phyloP scores from a whole-genome alignment of 1,140 invertebrate species.

The Battus philenor region DNA sequence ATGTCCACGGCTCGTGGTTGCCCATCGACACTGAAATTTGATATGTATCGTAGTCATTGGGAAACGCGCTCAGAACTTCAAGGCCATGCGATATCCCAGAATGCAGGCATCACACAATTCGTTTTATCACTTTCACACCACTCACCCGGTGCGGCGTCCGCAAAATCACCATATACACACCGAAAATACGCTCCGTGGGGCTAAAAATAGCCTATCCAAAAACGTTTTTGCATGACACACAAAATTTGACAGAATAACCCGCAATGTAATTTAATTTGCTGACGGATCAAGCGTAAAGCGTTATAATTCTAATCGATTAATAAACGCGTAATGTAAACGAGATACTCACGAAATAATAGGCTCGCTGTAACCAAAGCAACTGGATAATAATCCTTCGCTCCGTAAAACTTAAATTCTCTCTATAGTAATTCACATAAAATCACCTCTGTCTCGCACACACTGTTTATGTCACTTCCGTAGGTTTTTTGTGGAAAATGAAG shows the following conservation, averaged over 20 bases:
- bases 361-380: constrained; percentile 48
- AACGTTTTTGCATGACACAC: constrained; percentile 53
- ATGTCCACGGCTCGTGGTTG: not conserved
- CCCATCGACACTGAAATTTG: constrained; percentile 31
- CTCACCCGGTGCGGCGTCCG: constrained; percentile 46
- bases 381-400: constrained; percentile 35
- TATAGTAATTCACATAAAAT: constrained; percentile 32
- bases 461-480: constrained; percentile 42
- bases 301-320: constrained; percentile 43
- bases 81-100: constrained; percentile 35
- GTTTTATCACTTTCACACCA: constrained; percentile 56
- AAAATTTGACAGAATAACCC: constrained; percentile 30
- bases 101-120: constrained; percentile 30
- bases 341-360: constrained; percentile 63
- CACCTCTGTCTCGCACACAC: constrained; percentile 47
- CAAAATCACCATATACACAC: constrained; percentile 65
- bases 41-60: constrained; percentile 24
- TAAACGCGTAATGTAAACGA: constrained; percentile 39
- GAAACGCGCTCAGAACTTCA: constrained; percentile 34
- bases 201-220: constrained; percentile 61
- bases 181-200: constrained; percentile 54
- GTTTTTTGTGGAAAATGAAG: constrained; percentile 47
- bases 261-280: constrained; percentile 46
- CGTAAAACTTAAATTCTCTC: constrained; percentile 24
- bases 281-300: constrained; percentile 38